These are phyloP conservation scores for Diloba caeruleocephala DNA, from an alignment of 2,888 invertebrate species.

Conservation along the genomic window DNA sequence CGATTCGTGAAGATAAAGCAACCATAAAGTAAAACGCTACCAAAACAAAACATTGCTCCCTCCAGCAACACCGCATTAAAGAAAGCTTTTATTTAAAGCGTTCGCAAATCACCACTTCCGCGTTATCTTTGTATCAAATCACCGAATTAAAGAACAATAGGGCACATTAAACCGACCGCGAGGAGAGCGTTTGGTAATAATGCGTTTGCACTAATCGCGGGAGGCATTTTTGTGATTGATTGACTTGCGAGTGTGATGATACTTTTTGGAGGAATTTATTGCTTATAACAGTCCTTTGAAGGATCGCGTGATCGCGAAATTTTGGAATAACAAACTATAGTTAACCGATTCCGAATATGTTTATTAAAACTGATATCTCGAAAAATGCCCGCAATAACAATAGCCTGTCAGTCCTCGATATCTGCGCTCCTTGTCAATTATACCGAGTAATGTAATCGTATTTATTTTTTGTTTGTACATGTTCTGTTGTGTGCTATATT, in stretches of 20 bases:
- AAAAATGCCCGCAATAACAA: no score
- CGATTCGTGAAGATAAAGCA: background rate
- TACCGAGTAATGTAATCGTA: no score
- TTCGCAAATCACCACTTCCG: constrained; percentile 39
- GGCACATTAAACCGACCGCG: constrained; percentile 25
- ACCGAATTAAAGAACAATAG: constrained; percentile 47
- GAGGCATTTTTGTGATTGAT: constrained; percentile 40
- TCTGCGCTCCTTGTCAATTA: no score
- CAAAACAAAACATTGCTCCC: constrained; percentile 12
- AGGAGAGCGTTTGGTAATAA: constrained; percentile 31
- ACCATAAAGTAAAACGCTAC: background rate
- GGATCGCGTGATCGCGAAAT: no score
- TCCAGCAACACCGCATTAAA: constrained; percentile 9
- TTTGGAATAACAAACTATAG: no score
- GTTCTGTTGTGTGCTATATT: no score
- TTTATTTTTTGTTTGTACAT: no score
- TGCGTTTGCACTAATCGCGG: constrained; percentile 40
- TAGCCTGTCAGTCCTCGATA: no score
- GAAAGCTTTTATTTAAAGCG: constrained; percentile 29
- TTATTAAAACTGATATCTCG: no score
- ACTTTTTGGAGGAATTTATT: constrained; percentile 13
- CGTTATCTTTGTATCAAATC: constrained; percentile 46
- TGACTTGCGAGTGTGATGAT: constrained; percentile 15
- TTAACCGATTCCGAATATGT: no score
- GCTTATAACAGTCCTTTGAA: background rate